Evolutionary conservation across 2,113 vertebrate genomes (phyloP), one percentile per base, ranked within the genome.

Genomic region (Platanista minor): DNA sequence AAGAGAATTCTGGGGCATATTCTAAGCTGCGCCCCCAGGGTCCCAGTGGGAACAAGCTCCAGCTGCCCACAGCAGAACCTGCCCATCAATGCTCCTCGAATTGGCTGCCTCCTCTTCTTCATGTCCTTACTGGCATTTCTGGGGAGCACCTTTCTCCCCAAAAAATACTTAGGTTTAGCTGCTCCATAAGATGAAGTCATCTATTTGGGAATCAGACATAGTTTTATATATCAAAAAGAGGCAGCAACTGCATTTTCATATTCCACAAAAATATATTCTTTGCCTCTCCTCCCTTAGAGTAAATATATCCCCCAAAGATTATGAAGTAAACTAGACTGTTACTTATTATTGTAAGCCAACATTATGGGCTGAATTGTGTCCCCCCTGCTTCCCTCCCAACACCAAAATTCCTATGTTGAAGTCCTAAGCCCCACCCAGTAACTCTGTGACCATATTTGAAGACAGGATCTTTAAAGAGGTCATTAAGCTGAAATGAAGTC

Each of bases 11-110:
- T 18, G 66, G 52, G 8, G 41, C 5, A 15, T 4, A 9, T 12
- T 8, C 61, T 39, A 27, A 77, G 20, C 14, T n/a, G 0, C 62
- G 0, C 1, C 5, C 25, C 46, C 9, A 49, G 14, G 14, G 14
- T 5, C n/a, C 2, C 77, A 1, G 0, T 3, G 8, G 2, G 7
- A 52, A 43, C 11, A 39, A 64, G 3, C 11, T 49, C 29, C 66
- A 36, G 21, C 1, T 7, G 17, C 12, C 23, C 23, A 57, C 2
- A 18, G 33, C 11, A 52, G 46, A 83, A 1, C 17, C 39, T 8
- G 4, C 4, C 11, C 23, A 29, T 10, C 6, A 43, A 0, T 0
- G 4, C 3, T 49, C 15, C 1, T 59, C 14, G 20, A 57, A 25
- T 3, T n/a, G 31, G 5, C 2, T 43, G 21, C n/a, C 23, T 52